A percentile compares a stretch with the other conserved stretches of the same genome.
phyloP scores from a whole-genome alignment of 2,888 invertebrate genomes.

The Parnassius smintheus region DNA sequence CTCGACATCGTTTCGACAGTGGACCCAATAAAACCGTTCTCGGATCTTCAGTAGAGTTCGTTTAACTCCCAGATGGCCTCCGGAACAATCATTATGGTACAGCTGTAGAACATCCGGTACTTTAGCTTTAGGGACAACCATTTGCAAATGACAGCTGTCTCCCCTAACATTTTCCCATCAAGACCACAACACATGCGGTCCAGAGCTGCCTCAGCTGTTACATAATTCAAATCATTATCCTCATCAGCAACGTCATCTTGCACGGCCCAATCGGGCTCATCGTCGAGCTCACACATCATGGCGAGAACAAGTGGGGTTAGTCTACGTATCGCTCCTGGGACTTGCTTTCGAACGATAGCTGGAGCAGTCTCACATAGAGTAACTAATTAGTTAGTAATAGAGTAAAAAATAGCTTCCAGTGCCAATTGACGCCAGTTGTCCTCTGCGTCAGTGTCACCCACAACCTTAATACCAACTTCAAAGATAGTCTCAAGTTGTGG shows the following conservation, averaged over 20 bases:
- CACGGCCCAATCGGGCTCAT: slow-evolving; percentile 93
- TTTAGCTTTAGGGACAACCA: no score
- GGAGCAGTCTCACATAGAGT: slow-evolving; percentile 96
- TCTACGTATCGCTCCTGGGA: slow-evolving; percentile 89
- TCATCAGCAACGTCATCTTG: slow-evolving; percentile 94
- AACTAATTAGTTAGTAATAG: no score
- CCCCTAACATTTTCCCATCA: slow-evolving; percentile 94
- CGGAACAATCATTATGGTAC: no score
- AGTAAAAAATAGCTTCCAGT: no score
- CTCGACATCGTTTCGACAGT: no score
- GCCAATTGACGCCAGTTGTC: slow-evolving; percentile 94
- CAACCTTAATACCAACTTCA: slow-evolving; percentile 92
- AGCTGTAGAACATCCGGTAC: no score
- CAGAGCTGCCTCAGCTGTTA: slow-evolving; percentile 97
- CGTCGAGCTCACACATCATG: slow-evolving; percentile 97
- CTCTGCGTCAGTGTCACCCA: slow-evolving; percentile 85
- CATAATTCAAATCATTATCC: slow-evolving; percentile 95
- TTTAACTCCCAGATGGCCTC: no score
- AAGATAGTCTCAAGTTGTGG: slow-evolving; percentile 93
- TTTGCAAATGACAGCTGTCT: no score
- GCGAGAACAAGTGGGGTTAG: slow-evolving; percentile 92
- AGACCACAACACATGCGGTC: slow-evolving; percentile 98
- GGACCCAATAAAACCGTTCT: no score
- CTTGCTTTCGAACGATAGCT: slow-evolving; percentile 97
- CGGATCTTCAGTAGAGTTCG: no score